Conservation (phyloP, 2,797 vertebrate genomes). For the Clarias pachynema region DNA sequence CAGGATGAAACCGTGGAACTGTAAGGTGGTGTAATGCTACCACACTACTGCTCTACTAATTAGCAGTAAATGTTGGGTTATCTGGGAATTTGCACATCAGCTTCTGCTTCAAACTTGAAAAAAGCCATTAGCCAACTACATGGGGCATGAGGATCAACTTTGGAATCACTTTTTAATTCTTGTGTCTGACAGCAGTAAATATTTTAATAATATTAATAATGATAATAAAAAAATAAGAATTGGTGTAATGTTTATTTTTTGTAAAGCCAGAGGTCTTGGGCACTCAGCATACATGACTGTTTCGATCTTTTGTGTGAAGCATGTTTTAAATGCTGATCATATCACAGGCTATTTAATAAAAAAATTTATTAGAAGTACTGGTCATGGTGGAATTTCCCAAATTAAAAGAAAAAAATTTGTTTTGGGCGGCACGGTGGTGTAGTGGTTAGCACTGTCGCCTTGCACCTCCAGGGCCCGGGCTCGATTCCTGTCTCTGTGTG, state of each 20-base stretch:
- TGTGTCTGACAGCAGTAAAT: no score
- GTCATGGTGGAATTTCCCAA: neutral
- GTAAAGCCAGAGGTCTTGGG: neutral
- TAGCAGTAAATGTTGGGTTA: neutral
- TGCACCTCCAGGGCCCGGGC: no score
- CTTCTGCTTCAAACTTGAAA: no score
- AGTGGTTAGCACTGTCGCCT: no score
- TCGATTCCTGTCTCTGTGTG: no score
- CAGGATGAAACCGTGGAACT: neutral
- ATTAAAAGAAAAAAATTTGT: neutral
- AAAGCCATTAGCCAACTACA: no score
- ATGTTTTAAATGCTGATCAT: constrained; percentile 1
- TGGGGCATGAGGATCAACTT: no score
- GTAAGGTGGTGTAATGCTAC: neutral
- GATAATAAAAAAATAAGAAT: no score
- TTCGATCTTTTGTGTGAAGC: neutral
- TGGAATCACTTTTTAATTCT: no score
- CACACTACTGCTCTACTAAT: neutral
- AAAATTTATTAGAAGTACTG: neutral
- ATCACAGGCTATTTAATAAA: neutral
- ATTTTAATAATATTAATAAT: no score
- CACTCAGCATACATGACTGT: neutral
- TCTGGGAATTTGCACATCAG: no score
- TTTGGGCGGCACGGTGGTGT: no score
- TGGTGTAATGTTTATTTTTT: neutral